A percentile compares a stretch with the other conserved stretches of the same genome.
These are phyloP conservation scores for Creontiades dilutus DNA, from an alignment of 2,888 invertebrate genomes.

Conservation along the genomic window DNA sequence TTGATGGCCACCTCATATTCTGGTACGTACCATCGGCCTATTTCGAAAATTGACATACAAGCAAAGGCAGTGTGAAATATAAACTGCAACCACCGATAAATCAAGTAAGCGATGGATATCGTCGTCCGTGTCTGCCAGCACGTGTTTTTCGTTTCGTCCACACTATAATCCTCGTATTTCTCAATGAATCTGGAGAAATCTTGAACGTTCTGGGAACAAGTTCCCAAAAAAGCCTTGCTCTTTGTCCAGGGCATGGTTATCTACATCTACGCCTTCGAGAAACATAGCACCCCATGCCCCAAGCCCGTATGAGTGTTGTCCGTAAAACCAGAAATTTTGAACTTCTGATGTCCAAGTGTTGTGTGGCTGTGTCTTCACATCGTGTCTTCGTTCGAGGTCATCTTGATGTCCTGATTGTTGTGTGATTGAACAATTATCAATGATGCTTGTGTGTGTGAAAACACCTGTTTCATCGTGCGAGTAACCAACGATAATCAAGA, in stretches of 20 bases:
- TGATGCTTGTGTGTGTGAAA: no score
- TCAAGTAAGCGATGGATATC: not conserved
- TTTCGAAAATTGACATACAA: constrained; percentile 45
- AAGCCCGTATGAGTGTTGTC: not conserved
- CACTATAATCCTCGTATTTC: not conserved
- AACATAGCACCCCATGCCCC: not conserved
- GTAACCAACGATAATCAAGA: no score
- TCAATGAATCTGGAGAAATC: not conserved
- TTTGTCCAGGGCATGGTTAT: not conserved
- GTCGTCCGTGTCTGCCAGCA: constrained; percentile 46
- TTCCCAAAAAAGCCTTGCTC: not conserved
- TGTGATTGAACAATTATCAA: not conserved
- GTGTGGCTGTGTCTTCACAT: constrained; percentile 5
- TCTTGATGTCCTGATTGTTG: not conserved
- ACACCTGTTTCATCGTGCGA: no score
- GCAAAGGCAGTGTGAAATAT: not conserved
- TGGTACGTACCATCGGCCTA: constrained; percentile 14
- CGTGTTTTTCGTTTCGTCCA: not conserved
- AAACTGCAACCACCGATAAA: constrained; percentile 40
- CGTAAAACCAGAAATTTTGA: not conserved
- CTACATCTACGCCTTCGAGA: not conserved
- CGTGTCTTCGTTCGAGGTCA: no score
- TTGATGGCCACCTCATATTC: not conserved
- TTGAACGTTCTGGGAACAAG: not conserved
- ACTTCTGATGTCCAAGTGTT: not conserved